phyloP scores from a whole-genome alignment of 1,140 invertebrate genomes.

The Cyrtorhinus lividipennis region DNA sequence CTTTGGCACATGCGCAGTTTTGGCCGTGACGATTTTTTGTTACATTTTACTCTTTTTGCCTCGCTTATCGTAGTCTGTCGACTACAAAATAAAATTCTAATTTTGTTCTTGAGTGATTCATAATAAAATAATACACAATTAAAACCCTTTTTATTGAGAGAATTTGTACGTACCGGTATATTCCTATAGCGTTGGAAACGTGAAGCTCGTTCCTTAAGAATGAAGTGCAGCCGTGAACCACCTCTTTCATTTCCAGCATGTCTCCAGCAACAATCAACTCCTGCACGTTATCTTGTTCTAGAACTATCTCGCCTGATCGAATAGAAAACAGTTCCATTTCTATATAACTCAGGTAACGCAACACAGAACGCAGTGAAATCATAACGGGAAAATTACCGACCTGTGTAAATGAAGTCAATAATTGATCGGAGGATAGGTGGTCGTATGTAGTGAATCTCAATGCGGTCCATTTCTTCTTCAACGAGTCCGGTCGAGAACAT shows the following conservation, averaged over 20 bases:
- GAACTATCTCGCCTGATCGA: conserved; percentile 36
- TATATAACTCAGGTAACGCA: too few species aligned
- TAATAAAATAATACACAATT: too few species aligned
- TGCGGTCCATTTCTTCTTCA: conserved; percentile 61
- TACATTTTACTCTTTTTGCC: too few species aligned
- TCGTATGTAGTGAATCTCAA: conserved; percentile 62
- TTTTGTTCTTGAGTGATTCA: too few species aligned
- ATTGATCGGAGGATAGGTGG: conserved; percentile 56
- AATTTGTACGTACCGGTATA: conserved; percentile 46
- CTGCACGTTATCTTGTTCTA: conserved; percentile 66
- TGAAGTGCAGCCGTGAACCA: conserved; percentile 72
- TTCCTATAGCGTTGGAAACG: conserved; percentile 78
- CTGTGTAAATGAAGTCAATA: conserved; percentile 81
- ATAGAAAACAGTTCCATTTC: conserved; percentile 14
- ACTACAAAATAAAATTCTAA: too few species aligned
- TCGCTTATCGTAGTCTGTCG: too few species aligned
- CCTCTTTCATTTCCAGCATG: conserved; percentile 77
- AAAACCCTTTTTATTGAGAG: too few species aligned
- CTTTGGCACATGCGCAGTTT: too few species aligned
- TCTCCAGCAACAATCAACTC: conserved; percentile 80
- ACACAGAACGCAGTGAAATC: neutral
- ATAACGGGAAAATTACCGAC: too few species aligned
- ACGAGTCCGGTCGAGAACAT: conserved; percentile 79
- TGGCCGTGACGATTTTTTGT: too few species aligned
- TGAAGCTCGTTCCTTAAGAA: conserved; percentile 80